These are phyloP conservation scores for Oryzias javanicus DNA, from an alignment of 2,113 vertebrate species.

Conservation along the genomic window DNA sequence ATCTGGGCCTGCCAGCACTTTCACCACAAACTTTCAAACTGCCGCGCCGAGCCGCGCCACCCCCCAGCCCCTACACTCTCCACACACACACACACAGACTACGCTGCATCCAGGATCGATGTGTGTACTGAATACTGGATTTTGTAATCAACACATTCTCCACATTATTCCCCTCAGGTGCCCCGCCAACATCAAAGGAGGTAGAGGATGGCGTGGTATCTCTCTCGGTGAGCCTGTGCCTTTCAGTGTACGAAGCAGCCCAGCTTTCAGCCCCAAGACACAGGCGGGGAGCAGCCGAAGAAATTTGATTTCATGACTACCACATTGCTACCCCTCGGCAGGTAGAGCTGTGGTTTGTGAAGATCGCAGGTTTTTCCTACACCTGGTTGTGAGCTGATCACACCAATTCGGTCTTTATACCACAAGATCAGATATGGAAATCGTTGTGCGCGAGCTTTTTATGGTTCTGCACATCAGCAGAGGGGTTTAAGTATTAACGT, in stretches of 20 bases:
- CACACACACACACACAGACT: too few relatives aligned
- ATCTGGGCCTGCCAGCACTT: constrained; percentile 43
- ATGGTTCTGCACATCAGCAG: neutral
- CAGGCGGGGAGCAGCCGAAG: constrained; percentile 52
- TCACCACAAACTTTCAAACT: constrained; percentile 58
- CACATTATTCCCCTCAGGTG: constrained; percentile 56
- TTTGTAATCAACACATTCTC: constrained; percentile 64
- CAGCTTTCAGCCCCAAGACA: constrained; percentile 55
- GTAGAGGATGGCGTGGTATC: constrained; percentile 63
- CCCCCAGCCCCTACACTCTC: too few relatives aligned
- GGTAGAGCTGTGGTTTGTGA: constrained; percentile 43
- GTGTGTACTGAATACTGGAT: constrained; percentile 64
- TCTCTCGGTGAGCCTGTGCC: constrained; percentile 45
- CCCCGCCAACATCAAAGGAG: constrained; percentile 70
- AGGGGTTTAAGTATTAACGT: constrained; percentile 5
- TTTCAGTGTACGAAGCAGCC: constrained; percentile 54
- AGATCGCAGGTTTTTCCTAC: constrained; percentile 35
- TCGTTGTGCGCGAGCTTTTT: constrained; percentile 15
- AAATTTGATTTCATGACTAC: constrained; percentile 62
- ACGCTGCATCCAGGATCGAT: constrained; percentile 30
- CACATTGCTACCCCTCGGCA: constrained; percentile 48
- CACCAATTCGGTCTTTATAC: constrained; percentile 22
- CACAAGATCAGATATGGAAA: constrained; percentile 46
- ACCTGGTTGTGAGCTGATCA: constrained; percentile 43
- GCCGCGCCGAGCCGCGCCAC: constrained; percentile 29